Percentiles rank a stretch among this genome's conserved stretches.
Evolutionary conservation across 1,140 invertebrate genomes (phyloP).

Genomic region (Littorina saxatilis): DNA sequence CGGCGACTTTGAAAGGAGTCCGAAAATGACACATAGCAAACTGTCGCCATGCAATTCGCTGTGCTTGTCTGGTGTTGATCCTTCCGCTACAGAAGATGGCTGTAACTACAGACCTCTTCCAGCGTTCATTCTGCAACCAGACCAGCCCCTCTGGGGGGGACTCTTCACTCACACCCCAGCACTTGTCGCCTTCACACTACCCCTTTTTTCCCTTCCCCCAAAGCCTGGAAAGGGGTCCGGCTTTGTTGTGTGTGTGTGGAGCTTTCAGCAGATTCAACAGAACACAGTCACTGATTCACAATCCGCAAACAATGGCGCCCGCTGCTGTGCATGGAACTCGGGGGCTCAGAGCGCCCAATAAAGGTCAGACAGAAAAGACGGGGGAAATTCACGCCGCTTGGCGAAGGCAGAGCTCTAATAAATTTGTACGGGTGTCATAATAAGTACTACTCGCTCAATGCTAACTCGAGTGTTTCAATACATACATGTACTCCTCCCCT

Average conservation of each 20-base stretch:
- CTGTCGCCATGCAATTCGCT: not conserved
- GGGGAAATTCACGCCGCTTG: conserved; percentile 16
- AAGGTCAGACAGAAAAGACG: conserved; percentile 11
- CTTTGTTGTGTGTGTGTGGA: not conserved
- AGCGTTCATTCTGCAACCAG: too few relatives aligned
- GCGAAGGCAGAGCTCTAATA: not conserved
- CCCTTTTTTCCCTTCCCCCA: not conserved
- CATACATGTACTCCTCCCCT: too few relatives aligned
- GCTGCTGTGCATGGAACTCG: conserved; percentile 9
- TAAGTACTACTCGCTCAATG: not conserved
- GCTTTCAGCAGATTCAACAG: conserved; percentile 10
- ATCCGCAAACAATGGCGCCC: not conserved
- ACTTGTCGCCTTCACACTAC: conserved; percentile 1
- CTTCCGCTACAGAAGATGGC: too few relatives aligned
- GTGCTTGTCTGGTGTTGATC: not conserved
- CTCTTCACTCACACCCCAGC: not conserved
- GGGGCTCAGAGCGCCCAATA: not conserved
- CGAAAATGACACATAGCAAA: too few relatives aligned
- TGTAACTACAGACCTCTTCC: too few relatives aligned
- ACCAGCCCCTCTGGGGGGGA: too few relatives aligned
- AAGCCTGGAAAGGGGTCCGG: not conserved
- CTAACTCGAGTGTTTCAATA: too few relatives aligned
- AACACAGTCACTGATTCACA: not conserved
- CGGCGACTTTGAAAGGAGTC: too few relatives aligned
- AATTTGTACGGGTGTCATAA: conserved; percentile 26